phyloP scores from a whole-genome alignment of 2,888 invertebrate species.

The Scelioninae gen. 1 region DNA sequence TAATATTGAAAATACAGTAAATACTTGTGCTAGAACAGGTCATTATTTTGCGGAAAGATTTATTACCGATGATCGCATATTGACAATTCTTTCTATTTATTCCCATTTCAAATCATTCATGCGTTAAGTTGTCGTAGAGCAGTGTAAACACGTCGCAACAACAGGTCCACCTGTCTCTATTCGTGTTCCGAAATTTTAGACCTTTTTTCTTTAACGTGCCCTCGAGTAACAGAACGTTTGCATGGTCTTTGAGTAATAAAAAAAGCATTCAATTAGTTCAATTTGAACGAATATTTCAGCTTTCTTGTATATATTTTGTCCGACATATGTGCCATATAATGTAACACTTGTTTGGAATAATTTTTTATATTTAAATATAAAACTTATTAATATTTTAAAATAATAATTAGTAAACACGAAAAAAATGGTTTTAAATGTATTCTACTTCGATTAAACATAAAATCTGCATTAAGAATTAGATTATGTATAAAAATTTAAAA shows the following conservation, averaged over 20 bases:
- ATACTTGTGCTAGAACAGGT: neutral
- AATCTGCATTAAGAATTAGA: no score
- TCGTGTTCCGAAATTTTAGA: conserved; percentile 17
- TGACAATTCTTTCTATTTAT: conserved; percentile 20
- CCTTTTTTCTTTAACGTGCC: neutral
- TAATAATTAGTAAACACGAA: no score
- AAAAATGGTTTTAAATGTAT: no score
- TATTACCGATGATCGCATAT: conserved; percentile 20
- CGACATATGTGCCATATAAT: no score
- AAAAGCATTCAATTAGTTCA: neutral
- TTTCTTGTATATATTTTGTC: no score
- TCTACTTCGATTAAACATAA: no score
- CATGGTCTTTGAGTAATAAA: neutral
- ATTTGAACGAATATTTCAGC: neutral
- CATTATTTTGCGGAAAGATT: conserved; percentile 11
- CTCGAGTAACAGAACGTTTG: conserved; percentile 17
- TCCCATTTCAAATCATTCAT: conserved; percentile 11
- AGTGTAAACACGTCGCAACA: conserved; percentile 13
- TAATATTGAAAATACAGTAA: conserved; percentile 17
- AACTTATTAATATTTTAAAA: no score
- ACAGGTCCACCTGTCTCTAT: conserved; percentile 20
- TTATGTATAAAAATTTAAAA: no score
- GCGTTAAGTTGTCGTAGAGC: neutral
- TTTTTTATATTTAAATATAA: no score
- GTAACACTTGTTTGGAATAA: no score